These are phyloP conservation scores for Nowickia ferox DNA, from an alignment of 2,888 invertebrate species.

Conservation along the genomic window DNA sequence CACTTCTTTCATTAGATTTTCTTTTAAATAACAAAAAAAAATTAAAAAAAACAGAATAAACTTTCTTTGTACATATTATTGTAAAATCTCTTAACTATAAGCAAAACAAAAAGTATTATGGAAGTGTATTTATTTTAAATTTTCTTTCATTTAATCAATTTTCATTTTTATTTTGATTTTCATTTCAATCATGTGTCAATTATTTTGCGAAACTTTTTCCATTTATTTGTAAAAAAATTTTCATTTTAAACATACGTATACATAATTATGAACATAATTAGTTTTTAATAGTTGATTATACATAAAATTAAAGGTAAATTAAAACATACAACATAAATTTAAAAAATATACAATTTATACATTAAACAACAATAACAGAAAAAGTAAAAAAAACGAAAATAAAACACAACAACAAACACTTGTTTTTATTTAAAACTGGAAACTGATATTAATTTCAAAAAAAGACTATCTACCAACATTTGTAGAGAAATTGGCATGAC, in stretches of 20 bases:
- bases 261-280: conserved; percentile 57
- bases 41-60: neutral
- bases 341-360: conserved; percentile 62
- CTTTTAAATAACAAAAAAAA: neutral
- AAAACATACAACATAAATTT: conserved; percentile 57
- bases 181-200: conserved; percentile 7
- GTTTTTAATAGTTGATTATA: conserved; percentile 70
- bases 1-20: neutral
- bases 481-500: neutral
- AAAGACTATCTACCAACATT: neutral
- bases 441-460: neutral
- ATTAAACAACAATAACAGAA: conserved; percentile 62
- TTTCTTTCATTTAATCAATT: neutral
- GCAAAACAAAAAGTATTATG: conserved; percentile 31
- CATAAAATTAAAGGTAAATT: conserved; percentile 48
- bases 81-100: conserved; percentile 47
- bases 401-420: conserved; percentile 65
- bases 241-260: conserved; percentile 57
- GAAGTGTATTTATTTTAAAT: conserved; percentile 6
- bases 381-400: conserved; percentile 62
- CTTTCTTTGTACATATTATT: conserved; percentile 41
- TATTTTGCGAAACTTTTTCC: conserved; percentile 19
- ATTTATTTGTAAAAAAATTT: conserved; percentile 49
- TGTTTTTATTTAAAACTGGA: conserved; percentile 78
- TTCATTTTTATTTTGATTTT: neutral